Evolutionary conservation across 2,888 invertebrate genomes (phyloP), one percentile per base, ranked within the genome.

Genomic region (Drosophila multiciliata): DNA sequence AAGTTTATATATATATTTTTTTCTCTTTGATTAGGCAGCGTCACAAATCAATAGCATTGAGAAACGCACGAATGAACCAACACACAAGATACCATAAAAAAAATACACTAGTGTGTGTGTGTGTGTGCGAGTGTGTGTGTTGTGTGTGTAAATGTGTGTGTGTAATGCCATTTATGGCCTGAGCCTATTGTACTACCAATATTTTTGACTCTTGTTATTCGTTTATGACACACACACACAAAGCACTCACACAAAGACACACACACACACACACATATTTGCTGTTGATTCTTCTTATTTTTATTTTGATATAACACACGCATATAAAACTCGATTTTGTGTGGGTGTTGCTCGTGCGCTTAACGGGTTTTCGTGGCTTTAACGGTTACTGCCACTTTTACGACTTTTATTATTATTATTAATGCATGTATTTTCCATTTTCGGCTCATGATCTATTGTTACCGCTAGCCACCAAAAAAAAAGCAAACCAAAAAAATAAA

Each of bases 261-360:
- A 33, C 33, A 29, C n/a, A 40, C n/a, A 9, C 4, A 40, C 5
- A n/a, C 4, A 42, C 11, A 6, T 45, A 45, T 4, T 23, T 45
- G 35, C 26, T 54, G 58, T 35, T 62, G 50, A 60, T 70, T 75
- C 55, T 75, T 66, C 36, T 57, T 58, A 11, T n/a, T n/a, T n/a
- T 26, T 52, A 3, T 48, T 80, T 66, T 45, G 61, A 64, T 61
- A 73, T 73, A 74, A 73, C 78, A 73, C 29, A 58, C 45, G 45
- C 35, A 66, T 33, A 62, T 26, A 38, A 55, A 76, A 55, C 35
- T 70, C 54, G 54, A 9, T 42, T 65, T 73, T 49, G 83, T 72
- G 86, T 90, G 90, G 87, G 87, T 87, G 87, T 89, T 87, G 83
- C 87, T 89, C 87, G 89, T 87, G 90, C 90, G 90, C 78, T 87